Evolutionary conservation across 2,888 invertebrate genomes (phyloP), one percentile per base, ranked within the genome.

Genomic region (Dasysyrphus tricinctus): DNA sequence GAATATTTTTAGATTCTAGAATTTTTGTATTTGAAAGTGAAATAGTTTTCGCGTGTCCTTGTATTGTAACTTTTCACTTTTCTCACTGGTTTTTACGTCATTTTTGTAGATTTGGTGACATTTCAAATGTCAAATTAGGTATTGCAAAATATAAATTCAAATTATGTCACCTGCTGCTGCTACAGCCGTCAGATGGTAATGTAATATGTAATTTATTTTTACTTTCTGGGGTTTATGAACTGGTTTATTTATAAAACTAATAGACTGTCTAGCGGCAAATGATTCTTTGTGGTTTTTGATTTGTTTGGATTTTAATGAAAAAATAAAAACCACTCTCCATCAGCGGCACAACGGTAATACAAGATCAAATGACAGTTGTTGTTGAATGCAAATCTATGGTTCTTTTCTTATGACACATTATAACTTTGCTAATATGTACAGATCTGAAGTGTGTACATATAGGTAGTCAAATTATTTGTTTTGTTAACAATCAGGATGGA

Each of bases 171-270:
- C 75, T 70, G 59, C 65, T 19, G 74, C 39, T 59, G n/a, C n/a
- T n/a, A n/a, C 19, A 49, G 73, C 77, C 73, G 70, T 63, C 51
- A 81, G 63, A 8, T n/a, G 14, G 57, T 44, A 74, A 63, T 75
- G 78, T 51, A 79, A 72, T 72, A 57, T 37, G 42, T 57, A 39
- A 61, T 57, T 42, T 72, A 63, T 63, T 69, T 57, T 63, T 42
- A 69, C 39, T 67, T 70, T 86, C 34, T 86, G 74, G 82, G 86
- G 86, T 82, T 86, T 86, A 72, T 86, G 82, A 86, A 86, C 82
- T 77, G 49, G 74, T 80, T 73, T 79, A 77, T 73, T 74, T 47
- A 61, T 83, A 80, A 76, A 76, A 73, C 16, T 42, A 74, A 78
- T 72, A 77, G 81, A 77, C 81, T 47, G 81, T 85, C 82, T 86